These are phyloP conservation scores for Acestrorhynchus altus DNA, from an alignment of 2,797 vertebrate species.

Conservation along the genomic window DNA sequence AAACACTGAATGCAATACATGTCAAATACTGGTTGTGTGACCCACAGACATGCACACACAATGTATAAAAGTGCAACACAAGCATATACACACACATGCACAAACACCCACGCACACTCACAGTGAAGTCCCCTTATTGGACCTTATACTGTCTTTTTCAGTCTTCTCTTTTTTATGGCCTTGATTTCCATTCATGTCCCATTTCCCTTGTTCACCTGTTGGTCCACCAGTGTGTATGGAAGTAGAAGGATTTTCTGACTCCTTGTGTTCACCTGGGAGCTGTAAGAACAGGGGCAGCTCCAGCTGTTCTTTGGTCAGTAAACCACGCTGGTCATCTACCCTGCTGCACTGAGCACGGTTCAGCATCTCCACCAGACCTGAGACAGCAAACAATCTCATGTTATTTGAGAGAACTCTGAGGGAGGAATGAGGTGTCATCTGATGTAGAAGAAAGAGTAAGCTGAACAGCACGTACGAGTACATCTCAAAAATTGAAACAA, in stretches of 20 bases:
- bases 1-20: neutral
- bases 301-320: conserved; percentile 93
- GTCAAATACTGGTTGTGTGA: neutral
- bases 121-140: conserved; percentile 49
- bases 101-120: conserved; percentile 3
- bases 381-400: neutral
- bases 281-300: conserved; percentile 91
- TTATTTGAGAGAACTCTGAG: neutral
- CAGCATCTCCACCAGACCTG: conserved; percentile 92
- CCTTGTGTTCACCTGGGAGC: conserved; percentile 61
- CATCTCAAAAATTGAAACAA: too few relatives aligned
- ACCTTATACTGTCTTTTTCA: neutral
- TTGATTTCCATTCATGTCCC: neutral
- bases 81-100: neutral
- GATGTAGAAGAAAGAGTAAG: neutral
- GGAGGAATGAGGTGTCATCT: neutral
- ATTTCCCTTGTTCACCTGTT: neutral
- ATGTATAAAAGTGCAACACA: neutral
- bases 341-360: conserved; percentile 87
- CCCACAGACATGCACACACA: neutral
- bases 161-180: conserved; percentile 7
- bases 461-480: too few relatives aligned
- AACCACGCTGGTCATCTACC: conserved; percentile 93
- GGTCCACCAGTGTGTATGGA: conserved; percentile 18
- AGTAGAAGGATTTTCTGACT: conserved; percentile 9